phyloP scores from a whole-genome alignment of 2,113 vertebrate genomes.

The Myotis yumanensis region DNA sequence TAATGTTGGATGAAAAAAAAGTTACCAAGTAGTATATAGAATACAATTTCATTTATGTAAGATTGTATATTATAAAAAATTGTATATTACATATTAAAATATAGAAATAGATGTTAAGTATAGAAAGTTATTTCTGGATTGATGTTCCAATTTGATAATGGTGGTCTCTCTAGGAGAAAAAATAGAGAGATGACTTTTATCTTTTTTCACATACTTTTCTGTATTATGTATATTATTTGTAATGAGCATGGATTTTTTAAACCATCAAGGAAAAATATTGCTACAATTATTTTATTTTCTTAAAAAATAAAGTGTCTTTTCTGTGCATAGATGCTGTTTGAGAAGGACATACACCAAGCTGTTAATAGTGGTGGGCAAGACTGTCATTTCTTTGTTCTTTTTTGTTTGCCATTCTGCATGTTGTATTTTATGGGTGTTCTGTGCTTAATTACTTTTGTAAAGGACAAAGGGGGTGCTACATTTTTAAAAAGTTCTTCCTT shows the following conservation, averaged over 20 bases:
- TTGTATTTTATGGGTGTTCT: background rate
- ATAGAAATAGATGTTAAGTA: background rate
- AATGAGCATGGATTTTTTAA: background rate
- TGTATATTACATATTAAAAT: background rate
- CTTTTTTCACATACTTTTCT: background rate
- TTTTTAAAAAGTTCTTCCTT: background rate
- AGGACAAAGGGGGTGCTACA: background rate
- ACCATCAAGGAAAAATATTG: background rate
- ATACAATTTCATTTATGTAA: constrained; percentile 10
- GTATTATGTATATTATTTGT: background rate
- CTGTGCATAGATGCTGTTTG: background rate
- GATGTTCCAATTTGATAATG: background rate
- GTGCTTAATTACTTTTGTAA: background rate
- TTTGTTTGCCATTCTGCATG: background rate
- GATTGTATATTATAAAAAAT: background rate
- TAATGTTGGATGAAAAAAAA: background rate
- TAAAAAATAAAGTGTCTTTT: background rate
- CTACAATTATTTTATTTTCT: background rate
- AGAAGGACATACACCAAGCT: background rate
- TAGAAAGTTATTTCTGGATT: background rate
- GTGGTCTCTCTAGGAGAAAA: background rate
- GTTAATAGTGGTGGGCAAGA: background rate
- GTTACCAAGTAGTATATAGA: background rate
- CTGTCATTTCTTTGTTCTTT: background rate
- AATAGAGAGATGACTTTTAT: background rate